Base-by-base conservation (phyloP, 2,113 vertebrate genomes). In the Osmerus eperlanus region DNA sequence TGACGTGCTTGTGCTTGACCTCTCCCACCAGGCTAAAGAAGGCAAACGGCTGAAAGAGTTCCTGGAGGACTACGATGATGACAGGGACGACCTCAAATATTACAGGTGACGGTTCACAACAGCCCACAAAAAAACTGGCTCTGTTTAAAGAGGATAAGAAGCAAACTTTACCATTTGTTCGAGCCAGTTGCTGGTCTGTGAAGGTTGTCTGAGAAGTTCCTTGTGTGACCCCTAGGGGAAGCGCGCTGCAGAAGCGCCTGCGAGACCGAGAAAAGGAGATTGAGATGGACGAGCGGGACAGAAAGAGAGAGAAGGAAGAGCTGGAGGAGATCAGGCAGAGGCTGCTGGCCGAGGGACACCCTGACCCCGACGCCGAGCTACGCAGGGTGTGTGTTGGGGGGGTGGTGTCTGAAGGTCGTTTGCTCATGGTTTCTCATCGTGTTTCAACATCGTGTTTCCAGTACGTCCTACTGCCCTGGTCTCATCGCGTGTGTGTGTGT, bases 221-320 rank as follows among this genome's bases (percentile, higher is more conserved):
- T 7, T 0, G 0, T 88, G 23, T 78, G 65, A 84, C 89, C 89
- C 86, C 18, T 89, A 99, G 97, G 91, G 97, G 97, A 83, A 99
- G 97, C 83, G 97, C 97, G 73, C 94, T 99, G 90, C 97, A 99
- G 91, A 99, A 99, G 86, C 95, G 97, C 28, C 89, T 99, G 81
- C 89, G 97, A 90, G 97, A 99, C 87, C 79, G 97, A 70, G 97
- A 99, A 89, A 99, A 98, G 80, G 97, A 99, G 91, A 96, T 95
- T 89, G 97, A 99, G 93, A 94, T 93, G 61, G 97, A 99, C 85
- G 97, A 99, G 89, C 93, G 97, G 75, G 97, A 99, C 80, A 93
- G 97, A 84, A 99, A 99, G 85, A 93, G 97, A 51, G 97, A 99
- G 85, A 98, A 98, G 86, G 97, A 99, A 89, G 97, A 99, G 86